These are phyloP conservation scores for Novumbra hubbsi DNA, from an alignment of 2,797 vertebrate species.

Conservation along the genomic window DNA sequence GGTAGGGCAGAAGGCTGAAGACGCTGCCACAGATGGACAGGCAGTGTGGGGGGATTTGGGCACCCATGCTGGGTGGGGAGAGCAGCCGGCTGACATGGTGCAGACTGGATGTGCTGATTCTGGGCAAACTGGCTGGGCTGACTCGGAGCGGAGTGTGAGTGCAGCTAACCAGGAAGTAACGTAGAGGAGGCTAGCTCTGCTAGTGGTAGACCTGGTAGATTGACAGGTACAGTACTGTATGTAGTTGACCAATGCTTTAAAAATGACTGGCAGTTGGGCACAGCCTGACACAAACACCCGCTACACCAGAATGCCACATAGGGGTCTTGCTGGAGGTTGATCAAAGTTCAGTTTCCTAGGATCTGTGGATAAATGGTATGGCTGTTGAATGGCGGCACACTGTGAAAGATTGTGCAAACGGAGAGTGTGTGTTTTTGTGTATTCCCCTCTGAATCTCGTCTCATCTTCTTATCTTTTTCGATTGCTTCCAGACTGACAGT, in stretches of 20 bases:
- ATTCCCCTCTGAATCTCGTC: conserved; percentile 9
- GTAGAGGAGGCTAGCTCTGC: neutral
- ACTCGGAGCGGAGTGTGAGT: conserved; percentile 22
- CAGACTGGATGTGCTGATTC: neutral
- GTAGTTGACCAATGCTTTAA: conserved; percentile 9
- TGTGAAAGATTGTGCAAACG: neutral
- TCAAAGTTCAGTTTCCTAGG: conserved; percentile 12
- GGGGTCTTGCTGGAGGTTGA: neutral
- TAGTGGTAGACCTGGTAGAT: neutral
- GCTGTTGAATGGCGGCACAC: neutral
- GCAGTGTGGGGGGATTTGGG: neutral
- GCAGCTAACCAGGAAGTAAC: neutral
- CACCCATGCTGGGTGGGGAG: conserved; percentile 11
- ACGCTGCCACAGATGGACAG: neutral
- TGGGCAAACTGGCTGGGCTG: conserved; percentile 1
- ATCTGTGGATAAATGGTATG: neutral
- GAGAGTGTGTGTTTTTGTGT: neutral
- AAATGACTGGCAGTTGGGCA: neutral
- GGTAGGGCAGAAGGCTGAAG: conserved; percentile 41
- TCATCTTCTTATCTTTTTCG: neutral
- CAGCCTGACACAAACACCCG: neutral
- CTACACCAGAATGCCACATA: neutral
- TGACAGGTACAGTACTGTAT: neutral
- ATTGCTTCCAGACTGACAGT: conserved; percentile 17
- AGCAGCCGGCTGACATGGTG: neutral